Conservation (phyloP, 2,888 invertebrate species). For the Yponomeuta evonymella region DNA sequence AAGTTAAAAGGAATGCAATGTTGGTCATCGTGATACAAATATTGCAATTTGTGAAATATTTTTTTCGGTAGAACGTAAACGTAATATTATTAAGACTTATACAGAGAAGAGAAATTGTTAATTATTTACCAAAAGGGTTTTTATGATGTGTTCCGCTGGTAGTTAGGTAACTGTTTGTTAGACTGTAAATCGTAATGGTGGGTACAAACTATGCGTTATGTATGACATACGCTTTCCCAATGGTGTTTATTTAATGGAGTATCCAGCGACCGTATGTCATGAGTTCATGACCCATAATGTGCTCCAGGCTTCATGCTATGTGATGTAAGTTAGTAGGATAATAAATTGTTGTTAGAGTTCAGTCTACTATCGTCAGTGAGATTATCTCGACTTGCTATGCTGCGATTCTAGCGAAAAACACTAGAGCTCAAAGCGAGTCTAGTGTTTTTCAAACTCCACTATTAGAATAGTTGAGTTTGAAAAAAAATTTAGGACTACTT, state of each 20-base stretch:
- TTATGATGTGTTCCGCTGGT: neutral
- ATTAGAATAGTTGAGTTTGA: neutral
- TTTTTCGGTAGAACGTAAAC: neutral
- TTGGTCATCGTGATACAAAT: neutral
- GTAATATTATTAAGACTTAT: neutral
- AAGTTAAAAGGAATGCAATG: neutral
- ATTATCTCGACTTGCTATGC: neutral
- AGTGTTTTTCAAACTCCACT: neutral
- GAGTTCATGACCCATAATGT: too few species aligned
- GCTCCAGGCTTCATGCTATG: neutral
- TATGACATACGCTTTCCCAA: too few species aligned
- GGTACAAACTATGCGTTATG: too few species aligned
- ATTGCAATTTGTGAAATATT: neutral
- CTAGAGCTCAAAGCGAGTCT: neutral
- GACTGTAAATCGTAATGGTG: neutral
- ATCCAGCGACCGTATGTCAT: too few species aligned
- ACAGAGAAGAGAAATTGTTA: neutral
- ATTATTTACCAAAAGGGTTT: neutral
- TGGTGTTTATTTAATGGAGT: too few species aligned
- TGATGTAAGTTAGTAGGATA: constrained; percentile 5
- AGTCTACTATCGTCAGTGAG: neutral
- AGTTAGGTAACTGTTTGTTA: neutral
- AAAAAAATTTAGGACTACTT: neutral
- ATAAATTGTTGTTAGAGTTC: constrained; percentile 10
- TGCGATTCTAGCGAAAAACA: neutral